Base-by-base conservation (phyloP, 1,140 invertebrate species). In the Leptinotarsa texana region DNA sequence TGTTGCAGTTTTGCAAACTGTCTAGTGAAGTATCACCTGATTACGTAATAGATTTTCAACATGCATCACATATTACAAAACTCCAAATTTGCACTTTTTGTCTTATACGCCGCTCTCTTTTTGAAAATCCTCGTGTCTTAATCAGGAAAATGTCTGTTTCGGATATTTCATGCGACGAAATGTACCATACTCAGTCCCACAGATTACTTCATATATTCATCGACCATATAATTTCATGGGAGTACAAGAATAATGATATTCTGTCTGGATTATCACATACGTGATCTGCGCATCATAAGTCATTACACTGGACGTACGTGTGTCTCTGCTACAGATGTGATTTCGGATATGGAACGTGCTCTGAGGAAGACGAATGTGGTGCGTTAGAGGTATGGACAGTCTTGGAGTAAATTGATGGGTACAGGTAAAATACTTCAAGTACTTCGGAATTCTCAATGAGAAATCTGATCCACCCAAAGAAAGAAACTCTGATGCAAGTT, bases 281-380 rank as follows among this genome's bases (percentile, higher is more conserved):
- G 24, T 65, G 63, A 65, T 65, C 63, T 57, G 51, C 51, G 51
- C 17, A 57, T 57, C 51, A 57, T 57, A 57, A 57, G 51, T 57
- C 51, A 57, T 57, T 57, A 57, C 51, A 57, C 51, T 57, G 51
- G 51, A 57, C 51, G 51, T 57, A 57, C 51, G 51, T 65, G 18
- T 24, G 27, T 17, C 27, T 24, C 22, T 66, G 63, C n/a, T 66
- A 22, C 21, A 66, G 21, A 33, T 24, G 27, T 24, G 27, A 24
- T 24, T 66, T 66, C 17, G 4, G 27, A 24, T 15, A 66, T 24
- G 27, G 15, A 66, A 66, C 27, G 13, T 24, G 21, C 27, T 11
- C 15, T 13, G 22, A 66, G 22, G 6, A 66, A 24, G 21, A 24
- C 22, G 21, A 17, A 66, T 33, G 63, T 66, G 15, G 63, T 33